These are phyloP conservation scores for Lordiphosa collinella DNA, from an alignment of 1,140 invertebrate species.

Conservation along the genomic window DNA sequence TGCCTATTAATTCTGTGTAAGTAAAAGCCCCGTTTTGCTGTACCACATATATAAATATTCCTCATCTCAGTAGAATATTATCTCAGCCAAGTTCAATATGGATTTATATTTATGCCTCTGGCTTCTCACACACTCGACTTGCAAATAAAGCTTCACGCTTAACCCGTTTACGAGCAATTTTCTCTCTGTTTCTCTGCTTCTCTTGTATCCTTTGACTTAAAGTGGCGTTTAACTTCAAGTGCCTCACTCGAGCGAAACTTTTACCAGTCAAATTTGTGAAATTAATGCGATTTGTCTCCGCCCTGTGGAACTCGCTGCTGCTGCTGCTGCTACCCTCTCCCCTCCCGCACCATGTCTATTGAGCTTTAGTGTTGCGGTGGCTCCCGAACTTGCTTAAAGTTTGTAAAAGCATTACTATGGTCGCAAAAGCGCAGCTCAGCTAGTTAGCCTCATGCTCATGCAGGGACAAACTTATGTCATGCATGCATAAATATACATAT, in stretches of 20 bases:
- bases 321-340: not conserved
- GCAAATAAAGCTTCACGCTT: too few relatives aligned
- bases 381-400: slow-evolving; percentile 5
- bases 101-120: too few relatives aligned
- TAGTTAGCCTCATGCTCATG: slow-evolving; percentile 49
- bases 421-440: slow-evolving; percentile 39
- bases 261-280: slow-evolving; percentile 72
- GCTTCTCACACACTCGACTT: too few relatives aligned
- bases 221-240: slow-evolving; percentile 72
- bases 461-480: slow-evolving; percentile 70
- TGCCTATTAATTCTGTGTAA: too few relatives aligned
- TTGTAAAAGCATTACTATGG: slow-evolving; percentile 3
- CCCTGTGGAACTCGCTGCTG: not conserved
- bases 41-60: not conserved
- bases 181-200: not conserved
- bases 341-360: not conserved
- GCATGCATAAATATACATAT: slow-evolving; percentile 69
- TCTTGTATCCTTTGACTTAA: slow-evolving; percentile 61
- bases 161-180: not conserved
- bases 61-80: too few relatives aligned
- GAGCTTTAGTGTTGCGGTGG: slow-evolving; percentile 1
- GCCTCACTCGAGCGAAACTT: slow-evolving; percentile 53
- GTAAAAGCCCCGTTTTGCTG: too few relatives aligned
- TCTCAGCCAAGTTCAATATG: too few relatives aligned
- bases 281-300: slow-evolving; percentile 67